Percentiles rank a stretch among this genome's conserved stretches.
These are phyloP conservation scores for Malurus alboscapulatus DNA, from an alignment of 2,113 vertebrate species.

Conservation along the genomic window DNA sequence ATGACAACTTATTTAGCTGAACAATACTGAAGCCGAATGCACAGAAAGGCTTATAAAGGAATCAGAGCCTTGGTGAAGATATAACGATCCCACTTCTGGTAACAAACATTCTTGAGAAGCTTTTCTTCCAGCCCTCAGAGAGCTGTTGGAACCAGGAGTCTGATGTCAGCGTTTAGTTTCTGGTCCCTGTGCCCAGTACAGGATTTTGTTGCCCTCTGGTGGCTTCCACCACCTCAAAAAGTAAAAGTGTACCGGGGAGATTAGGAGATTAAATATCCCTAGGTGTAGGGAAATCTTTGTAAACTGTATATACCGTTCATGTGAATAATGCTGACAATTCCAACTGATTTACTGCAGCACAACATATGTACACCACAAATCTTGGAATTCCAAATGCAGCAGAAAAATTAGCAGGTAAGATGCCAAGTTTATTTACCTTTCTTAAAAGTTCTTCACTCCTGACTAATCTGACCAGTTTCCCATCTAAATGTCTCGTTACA, in stretches of 20 bases:
- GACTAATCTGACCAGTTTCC: neutral
- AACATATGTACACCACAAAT: neutral
- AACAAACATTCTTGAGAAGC: neutral
- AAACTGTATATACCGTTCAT: neutral
- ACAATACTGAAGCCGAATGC: neutral
- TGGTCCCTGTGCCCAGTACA: neutral
- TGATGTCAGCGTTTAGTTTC: neutral
- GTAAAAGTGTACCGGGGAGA: neutral
- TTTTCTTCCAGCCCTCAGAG: neutral
- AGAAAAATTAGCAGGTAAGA: neutral
- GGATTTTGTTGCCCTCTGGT: conserved; percentile 33
- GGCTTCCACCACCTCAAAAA: neutral
- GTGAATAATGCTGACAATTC: neutral
- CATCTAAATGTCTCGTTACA: neutral
- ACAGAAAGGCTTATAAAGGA: neutral
- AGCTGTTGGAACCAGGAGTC: neutral
- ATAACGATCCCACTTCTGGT: neutral
- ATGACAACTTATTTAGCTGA: neutral
- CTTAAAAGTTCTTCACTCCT: neutral
- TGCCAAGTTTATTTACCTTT: neutral
- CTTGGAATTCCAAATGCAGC: neutral
- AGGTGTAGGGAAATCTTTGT: neutral
- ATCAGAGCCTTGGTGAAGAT: neutral
- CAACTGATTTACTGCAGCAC: neutral
- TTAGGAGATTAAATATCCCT: neutral